These are phyloP conservation scores for Eclectus roratus DNA, from an alignment of 2,113 vertebrate species.

Conservation along the genomic window DNA sequence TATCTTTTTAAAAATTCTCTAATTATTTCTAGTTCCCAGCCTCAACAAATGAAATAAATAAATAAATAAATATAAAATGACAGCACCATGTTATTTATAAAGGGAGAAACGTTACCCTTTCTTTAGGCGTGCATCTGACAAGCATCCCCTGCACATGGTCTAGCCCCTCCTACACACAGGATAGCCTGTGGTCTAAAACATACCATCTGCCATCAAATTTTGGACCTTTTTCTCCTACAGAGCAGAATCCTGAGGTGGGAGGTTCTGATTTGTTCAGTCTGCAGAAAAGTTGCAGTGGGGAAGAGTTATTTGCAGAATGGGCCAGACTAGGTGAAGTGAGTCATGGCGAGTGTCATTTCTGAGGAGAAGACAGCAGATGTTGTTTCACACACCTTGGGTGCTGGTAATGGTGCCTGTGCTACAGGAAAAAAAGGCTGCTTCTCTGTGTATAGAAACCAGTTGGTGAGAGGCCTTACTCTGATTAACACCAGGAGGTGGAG, in stretches of 20 bases:
- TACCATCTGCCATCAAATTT: background rate
- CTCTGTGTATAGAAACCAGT: background rate
- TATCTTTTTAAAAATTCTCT: background rate
- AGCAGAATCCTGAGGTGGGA: background rate
- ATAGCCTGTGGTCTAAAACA: constrained; percentile 17
- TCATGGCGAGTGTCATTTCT: background rate
- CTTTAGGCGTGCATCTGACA: constrained; percentile 2
- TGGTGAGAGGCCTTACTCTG: background rate
- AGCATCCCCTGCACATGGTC: background rate
- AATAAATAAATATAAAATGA: background rate
- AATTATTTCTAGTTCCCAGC: background rate
- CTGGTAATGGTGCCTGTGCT: rapidly evolving
- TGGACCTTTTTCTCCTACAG: background rate
- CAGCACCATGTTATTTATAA: background rate
- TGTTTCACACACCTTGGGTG: rapidly evolving
- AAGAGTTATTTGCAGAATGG: background rate
- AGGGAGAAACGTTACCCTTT: constrained; percentile 14
- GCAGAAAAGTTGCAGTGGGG: background rate
- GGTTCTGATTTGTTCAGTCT: background rate
- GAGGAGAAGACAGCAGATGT: background rate
- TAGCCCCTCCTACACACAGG: background rate
- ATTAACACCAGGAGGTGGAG: background rate
- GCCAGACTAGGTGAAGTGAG: background rate
- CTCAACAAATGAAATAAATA: background rate
- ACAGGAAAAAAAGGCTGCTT: background rate